A percentile compares a stretch with the other conserved stretches of the same genome.
Conservation (phyloP, 53 echinoderm and acorn worm species). For the Arbacia lixula region DNA sequence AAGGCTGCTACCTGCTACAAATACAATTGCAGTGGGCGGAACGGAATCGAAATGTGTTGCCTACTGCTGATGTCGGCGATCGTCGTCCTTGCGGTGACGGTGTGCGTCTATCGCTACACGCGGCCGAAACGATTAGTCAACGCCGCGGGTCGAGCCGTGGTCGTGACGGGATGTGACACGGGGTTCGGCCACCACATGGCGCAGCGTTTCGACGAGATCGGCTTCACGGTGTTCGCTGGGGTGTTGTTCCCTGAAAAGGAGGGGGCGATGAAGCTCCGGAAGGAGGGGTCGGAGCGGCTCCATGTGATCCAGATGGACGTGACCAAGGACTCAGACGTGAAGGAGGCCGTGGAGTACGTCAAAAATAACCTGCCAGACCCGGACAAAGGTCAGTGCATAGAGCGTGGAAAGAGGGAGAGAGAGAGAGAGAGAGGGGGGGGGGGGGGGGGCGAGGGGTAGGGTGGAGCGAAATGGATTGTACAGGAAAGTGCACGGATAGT, state of each 20-base stretch:
- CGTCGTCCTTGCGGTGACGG: slow-evolving; percentile 1
- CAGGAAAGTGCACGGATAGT: too few relatives aligned
- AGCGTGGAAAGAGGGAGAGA: too few relatives aligned
- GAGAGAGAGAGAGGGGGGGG: too few relatives aligned
- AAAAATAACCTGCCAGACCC: slow-evolving; percentile 57
- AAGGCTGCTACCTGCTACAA: too few relatives aligned
- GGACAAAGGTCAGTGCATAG: slow-evolving; percentile 56
- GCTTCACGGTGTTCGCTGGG: slow-evolving; percentile 84
- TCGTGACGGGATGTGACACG: slow-evolving; percentile 89
- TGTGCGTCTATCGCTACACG: slow-evolving; percentile 37
- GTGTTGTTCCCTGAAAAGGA: slow-evolving; percentile 70
- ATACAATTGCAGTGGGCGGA: neutral
- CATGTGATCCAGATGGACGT: slow-evolving; percentile 82
- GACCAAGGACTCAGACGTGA: slow-evolving; percentile 70
- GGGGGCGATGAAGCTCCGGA: slow-evolving; percentile 68
- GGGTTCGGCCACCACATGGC: slow-evolving; percentile 89
- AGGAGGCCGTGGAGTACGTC: slow-evolving; percentile 68
- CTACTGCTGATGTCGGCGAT: slow-evolving; percentile 13
- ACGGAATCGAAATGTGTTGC: slow-evolving; percentile 15
- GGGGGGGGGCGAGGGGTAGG: too few relatives aligned
- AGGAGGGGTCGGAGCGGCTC: slow-evolving; percentile 61
- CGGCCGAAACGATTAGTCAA: slow-evolving; percentile 65
- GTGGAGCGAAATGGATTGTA: too few relatives aligned
- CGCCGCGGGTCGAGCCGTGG: slow-evolving; percentile 74
- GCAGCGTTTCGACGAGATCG: slow-evolving; percentile 70